These are phyloP conservation scores for Cavia aperea DNA, from an alignment of 2,113 vertebrate genomes.

Conservation along the genomic window DNA sequence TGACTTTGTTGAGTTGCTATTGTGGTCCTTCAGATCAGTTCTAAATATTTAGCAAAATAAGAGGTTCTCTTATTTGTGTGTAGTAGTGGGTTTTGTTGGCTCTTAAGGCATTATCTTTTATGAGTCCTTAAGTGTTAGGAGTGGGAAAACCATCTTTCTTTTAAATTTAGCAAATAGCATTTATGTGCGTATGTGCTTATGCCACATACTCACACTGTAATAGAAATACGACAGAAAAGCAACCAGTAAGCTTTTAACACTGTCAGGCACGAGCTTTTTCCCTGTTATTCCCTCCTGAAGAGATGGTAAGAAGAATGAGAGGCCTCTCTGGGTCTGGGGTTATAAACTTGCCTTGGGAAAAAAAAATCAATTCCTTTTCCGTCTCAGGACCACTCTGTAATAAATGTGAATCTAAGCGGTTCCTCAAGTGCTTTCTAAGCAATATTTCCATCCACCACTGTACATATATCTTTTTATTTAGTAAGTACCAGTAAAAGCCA, in stretches of 20 bases:
- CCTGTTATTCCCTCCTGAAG: conserved; percentile 25
- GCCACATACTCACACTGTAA: conserved; percentile 16
- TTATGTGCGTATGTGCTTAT: conserved; percentile 25
- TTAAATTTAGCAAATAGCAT: conserved; percentile 56
- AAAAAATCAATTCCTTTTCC: conserved; percentile 48
- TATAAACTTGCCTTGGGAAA: background rate
- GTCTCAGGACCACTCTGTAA: background rate
- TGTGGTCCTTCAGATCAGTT: background rate
- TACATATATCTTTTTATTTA: background rate
- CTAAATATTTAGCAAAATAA: conserved; percentile 15
- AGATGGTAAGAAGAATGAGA: conserved; percentile 37
- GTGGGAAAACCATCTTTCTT: conserved; percentile 48
- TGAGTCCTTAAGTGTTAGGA: conserved; percentile 41
- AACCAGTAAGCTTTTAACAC: background rate
- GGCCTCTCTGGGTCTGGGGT: background rate
- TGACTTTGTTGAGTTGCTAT: background rate
- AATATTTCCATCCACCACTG: background rate
- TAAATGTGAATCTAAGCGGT: conserved; percentile 35
- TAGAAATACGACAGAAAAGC: conserved; percentile 43
- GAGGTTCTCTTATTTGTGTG: background rate
- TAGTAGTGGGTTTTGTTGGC: conserved; percentile 13
- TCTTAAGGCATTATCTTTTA: conserved; percentile 51
- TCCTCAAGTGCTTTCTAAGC: conserved; percentile 43
- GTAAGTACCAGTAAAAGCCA: conserved; percentile 1
- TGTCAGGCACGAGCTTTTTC: background rate